Conservation (phyloP, 64 coral and sea anemone species). For the Cladopsammia gracilis region DNA sequence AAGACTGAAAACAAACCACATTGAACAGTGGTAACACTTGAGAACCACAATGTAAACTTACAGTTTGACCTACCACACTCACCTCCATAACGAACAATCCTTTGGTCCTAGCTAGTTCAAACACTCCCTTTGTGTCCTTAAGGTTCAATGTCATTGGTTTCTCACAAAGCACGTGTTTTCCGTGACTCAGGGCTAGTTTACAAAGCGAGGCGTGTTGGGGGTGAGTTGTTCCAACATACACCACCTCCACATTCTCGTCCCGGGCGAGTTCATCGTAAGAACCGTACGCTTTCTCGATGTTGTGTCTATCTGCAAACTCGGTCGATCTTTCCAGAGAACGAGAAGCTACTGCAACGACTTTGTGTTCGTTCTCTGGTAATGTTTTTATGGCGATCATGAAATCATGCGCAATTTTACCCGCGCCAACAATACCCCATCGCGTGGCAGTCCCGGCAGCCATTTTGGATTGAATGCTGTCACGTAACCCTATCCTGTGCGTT, state of each 20-base stretch:
- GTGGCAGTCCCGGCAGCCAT: conserved; percentile 21
- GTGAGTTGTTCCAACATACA: conserved; percentile 78
- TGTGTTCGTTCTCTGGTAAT: conserved; percentile 83
- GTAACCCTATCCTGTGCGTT: neutral
- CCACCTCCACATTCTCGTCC: conserved; percentile 80
- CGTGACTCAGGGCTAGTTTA: conserved; percentile 87
- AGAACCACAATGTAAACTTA: no score
- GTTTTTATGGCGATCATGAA: conserved; percentile 95
- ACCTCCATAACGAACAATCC: conserved; percentile 97
- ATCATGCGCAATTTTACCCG: conserved; percentile 93
- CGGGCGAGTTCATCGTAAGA: conserved; percentile 83
- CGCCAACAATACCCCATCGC: conserved; percentile 92
- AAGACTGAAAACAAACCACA: no score
- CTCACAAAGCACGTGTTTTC: conserved; percentile 98
- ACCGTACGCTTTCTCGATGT: conserved; percentile 76
- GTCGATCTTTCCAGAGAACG: conserved; percentile 74
- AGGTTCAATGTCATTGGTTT: conserved; percentile 92
- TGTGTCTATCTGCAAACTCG: conserved; percentile 63
- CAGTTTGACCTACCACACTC: neutral
- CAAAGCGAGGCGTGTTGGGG: conserved; percentile 60
- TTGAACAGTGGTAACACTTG: no score
- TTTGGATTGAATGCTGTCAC: neutral
- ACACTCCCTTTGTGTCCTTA: conserved; percentile 77
- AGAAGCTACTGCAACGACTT: conserved; percentile 82
- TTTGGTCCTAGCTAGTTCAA: conserved; percentile 82